Percentiles rank a stretch among this genome's conserved stretches.
phyloP scores from a whole-genome alignment of 1,140 invertebrate species.

The Drosophila ogumai region DNA sequence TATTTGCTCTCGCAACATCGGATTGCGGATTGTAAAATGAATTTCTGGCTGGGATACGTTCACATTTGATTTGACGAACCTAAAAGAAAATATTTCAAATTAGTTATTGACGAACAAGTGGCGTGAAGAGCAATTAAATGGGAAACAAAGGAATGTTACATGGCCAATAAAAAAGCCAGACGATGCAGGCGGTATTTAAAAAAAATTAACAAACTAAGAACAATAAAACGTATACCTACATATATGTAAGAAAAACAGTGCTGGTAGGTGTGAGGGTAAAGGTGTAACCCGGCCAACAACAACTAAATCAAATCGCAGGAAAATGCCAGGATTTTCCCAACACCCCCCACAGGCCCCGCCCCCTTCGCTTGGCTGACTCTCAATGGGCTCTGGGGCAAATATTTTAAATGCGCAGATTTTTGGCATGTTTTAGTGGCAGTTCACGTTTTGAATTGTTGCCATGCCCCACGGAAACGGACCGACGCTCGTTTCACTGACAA shows the following conservation, averaged over 20 bases:
- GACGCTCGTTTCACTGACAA: conserved; percentile 76
- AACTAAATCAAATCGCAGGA: conserved; percentile 82
- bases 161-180: conserved; percentile 34
- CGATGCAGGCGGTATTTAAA: conserved; percentile 41
- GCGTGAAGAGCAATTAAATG: conserved; percentile 50
- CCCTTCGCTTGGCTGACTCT: conserved; percentile 65
- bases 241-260: conserved; percentile 12
- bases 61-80: conserved; percentile 50
- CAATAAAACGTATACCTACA: not conserved
- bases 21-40: not conserved
- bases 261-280: conserved; percentile 33
- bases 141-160: conserved; percentile 43
- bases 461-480: conserved; percentile 40
- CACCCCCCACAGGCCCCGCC: not conserved
- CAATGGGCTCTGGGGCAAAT: conserved; percentile 82
- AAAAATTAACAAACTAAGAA: conserved; percentile 19
- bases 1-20: conserved; percentile 4
- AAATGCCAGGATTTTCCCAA: conserved; percentile 52
- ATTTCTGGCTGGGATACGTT: conserved; percentile 18
- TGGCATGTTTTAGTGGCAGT: conserved; percentile 82
- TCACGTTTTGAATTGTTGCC: conserved; percentile 81
- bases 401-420: conserved; percentile 83
- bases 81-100: conserved; percentile 59
- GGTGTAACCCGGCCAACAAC: conserved; percentile 49
- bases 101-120: conserved; percentile 57